Conservation (phyloP, 2,113 vertebrate genomes). For the Phainopepla nitens region DNA sequence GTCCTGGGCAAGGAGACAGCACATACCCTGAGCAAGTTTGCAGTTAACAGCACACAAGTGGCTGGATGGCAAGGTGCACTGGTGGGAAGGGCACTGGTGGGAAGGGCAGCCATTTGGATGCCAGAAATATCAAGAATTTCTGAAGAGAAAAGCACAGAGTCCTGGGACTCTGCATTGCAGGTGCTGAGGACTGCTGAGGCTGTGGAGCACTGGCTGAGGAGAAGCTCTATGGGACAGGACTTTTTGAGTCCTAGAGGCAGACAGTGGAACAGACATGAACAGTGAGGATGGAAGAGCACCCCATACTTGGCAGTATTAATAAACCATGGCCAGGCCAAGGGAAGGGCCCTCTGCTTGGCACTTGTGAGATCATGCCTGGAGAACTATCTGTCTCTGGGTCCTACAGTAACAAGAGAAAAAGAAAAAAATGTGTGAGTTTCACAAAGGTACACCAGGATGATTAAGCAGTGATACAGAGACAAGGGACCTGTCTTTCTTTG, state of each 20-base stretch:
- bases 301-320: background rate
- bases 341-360: background rate
- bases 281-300: background rate
- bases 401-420: background rate
- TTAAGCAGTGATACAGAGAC: background rate
- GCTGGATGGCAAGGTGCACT: accelerated
- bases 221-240: background rate
- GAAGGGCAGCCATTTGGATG: background rate
- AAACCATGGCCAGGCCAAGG: background rate
- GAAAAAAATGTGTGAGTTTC: background rate
- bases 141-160: background rate
- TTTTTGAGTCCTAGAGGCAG: background rate
- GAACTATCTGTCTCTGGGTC: background rate
- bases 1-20: background rate
- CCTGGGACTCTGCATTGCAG: background rate
- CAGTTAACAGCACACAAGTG: background rate
- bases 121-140: background rate
- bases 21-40: background rate
- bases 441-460: background rate
- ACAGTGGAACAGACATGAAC: background rate
- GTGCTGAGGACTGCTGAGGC: background rate
- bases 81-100: too few species aligned
- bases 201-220: background rate
- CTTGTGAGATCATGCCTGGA: background rate
- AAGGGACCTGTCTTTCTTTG: background rate